Conservation (phyloP, 2,113 vertebrate genomes). For the Plectropomus leopardus region DNA sequence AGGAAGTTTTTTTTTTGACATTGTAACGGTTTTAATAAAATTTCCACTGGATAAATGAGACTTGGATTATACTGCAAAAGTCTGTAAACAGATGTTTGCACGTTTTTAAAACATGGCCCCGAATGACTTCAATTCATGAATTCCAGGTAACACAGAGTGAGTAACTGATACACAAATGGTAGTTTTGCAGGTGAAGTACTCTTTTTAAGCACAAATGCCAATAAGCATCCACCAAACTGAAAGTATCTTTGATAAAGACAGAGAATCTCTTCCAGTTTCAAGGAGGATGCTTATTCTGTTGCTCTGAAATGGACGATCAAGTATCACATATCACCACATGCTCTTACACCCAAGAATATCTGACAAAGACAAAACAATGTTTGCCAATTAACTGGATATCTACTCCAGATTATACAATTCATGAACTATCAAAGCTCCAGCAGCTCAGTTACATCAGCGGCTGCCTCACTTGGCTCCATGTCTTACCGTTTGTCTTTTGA, state of each 20-base stretch:
- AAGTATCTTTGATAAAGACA: slow-evolving; percentile 22
- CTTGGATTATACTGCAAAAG: too few relatives aligned
- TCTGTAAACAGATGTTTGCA: too few relatives aligned
- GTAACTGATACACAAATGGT: too few relatives aligned
- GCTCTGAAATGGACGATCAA: neutral
- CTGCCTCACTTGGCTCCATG: slow-evolving; percentile 26
- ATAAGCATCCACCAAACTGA: slow-evolving; percentile 7
- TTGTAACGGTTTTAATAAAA: too few relatives aligned
- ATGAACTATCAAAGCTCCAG: slow-evolving; percentile 17
- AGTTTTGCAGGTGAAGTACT: too few relatives aligned
- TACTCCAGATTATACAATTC: neutral
- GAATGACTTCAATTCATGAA: too few relatives aligned
- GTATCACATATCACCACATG: neutral
- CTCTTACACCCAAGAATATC: slow-evolving; percentile 5
- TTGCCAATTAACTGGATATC: slow-evolving; percentile 2
- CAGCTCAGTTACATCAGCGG: slow-evolving; percentile 37
- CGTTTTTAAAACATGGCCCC: too few relatives aligned
- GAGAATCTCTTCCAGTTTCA: neutral
- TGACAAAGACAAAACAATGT: slow-evolving; percentile 9
- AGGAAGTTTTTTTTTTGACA: too few relatives aligned
- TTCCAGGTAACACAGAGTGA: too few relatives aligned
- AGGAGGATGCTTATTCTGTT: neutral
- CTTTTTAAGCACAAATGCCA: neutral
- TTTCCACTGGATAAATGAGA: too few relatives aligned
- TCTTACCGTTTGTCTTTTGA: slow-evolving; percentile 56